These are phyloP conservation scores for Menidia menidia DNA, from an alignment of 2,797 vertebrate genomes.

Conservation along the genomic window DNA sequence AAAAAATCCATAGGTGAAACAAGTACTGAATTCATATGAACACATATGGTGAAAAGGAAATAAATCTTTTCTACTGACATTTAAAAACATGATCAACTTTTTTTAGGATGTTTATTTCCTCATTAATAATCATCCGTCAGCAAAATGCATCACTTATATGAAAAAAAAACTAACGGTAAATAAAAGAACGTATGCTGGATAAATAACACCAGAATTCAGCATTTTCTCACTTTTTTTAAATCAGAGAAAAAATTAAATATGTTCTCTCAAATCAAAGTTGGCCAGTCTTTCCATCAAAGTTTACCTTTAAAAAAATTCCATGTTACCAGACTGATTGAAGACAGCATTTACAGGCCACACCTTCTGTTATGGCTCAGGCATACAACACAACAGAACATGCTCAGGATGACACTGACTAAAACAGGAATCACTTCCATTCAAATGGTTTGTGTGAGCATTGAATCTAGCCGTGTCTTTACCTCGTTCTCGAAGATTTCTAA, in stretches of 20 bases:
- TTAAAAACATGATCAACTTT: too few relatives aligned
- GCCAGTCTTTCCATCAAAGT: conserved; percentile 31
- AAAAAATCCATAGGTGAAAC: too few relatives aligned
- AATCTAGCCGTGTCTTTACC: conserved; percentile 70
- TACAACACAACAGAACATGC: conserved; percentile 1
- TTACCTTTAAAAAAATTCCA: conserved; percentile 59
- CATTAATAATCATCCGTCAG: neutral
- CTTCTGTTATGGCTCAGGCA: conserved; percentile 36
- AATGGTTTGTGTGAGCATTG: conserved; percentile 26
- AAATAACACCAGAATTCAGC: too few relatives aligned
- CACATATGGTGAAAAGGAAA: too few relatives aligned
- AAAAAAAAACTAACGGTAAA: too few relatives aligned
- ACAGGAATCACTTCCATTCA: conserved; percentile 28
- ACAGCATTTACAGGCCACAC: conserved; percentile 63
- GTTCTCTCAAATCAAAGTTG: conserved; percentile 10
- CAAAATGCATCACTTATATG: neutral
- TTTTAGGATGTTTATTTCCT: neutral
- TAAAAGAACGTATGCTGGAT: too few relatives aligned
- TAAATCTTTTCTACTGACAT: too few relatives aligned
- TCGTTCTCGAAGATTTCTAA: conserved; percentile 91
- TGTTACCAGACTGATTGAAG: conserved; percentile 63
- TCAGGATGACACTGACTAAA: conserved; percentile 9
- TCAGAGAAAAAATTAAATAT: neutral
- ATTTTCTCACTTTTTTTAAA: neutral
- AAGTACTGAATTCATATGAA: too few relatives aligned